A percentile compares a stretch with the other conserved stretches of the same genome.
These are phyloP conservation scores for Cataglyphis hispanica DNA, from an alignment of 1,140 invertebrate genomes.

Conservation along the genomic window DNA sequence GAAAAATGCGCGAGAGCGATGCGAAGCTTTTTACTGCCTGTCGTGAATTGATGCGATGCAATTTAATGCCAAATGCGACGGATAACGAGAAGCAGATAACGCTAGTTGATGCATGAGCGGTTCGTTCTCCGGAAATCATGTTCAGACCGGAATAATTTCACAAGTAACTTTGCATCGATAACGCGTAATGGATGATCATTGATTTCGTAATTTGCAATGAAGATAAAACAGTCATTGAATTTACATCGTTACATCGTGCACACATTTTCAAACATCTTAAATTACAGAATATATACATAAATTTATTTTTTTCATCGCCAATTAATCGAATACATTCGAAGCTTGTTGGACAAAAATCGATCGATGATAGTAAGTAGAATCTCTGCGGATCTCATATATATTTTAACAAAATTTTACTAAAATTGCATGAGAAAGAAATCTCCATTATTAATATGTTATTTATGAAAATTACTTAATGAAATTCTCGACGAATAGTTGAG, in stretches of 20 bases:
- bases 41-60: constrained; percentile 45
- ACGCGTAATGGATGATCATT: constrained; percentile 38
- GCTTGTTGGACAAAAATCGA: not conserved
- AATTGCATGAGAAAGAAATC: not conserved
- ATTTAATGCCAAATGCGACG: constrained; percentile 50
- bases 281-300: not conserved
- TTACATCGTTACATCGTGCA: constrained; percentile 3
- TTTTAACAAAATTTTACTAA: not conserved
- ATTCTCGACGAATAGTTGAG: constrained; percentile 19
- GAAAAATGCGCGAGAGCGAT: constrained; percentile 42
- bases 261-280: constrained; percentile 3
- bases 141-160: constrained; percentile 39
- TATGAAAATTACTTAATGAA: constrained; percentile 30
- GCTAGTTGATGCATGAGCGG: constrained; percentile 27
- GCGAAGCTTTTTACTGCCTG: constrained; percentile 27
- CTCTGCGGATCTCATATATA: not conserved
- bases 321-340: not conserved
- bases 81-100: constrained; percentile 53
- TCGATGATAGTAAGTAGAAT: too few species aligned
- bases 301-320: not conserved
- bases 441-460: not conserved
- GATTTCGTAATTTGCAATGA: constrained; percentile 33
- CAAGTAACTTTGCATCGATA: constrained; percentile 43
- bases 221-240: not conserved
- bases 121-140: constrained; percentile 45